These are phyloP conservation scores for Ephialtes manifestator DNA, from an alignment of 2,888 invertebrate genomes.

Conservation along the genomic window DNA sequence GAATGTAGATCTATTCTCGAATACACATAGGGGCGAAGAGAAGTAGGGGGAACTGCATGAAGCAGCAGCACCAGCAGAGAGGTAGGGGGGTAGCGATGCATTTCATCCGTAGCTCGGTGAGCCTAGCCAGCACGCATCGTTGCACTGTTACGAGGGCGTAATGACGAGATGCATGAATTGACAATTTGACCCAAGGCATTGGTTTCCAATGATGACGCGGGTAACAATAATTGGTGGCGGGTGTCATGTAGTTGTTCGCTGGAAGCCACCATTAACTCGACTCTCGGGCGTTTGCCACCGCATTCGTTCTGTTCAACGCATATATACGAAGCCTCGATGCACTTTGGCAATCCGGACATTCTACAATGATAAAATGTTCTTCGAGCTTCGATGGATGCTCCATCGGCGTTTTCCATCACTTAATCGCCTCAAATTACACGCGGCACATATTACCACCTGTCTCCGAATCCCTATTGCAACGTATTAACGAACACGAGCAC, in stretches of 20 bases:
- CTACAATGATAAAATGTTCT: constrained; percentile 46
- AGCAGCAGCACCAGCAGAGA: not conserved
- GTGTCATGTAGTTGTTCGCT: constrained; percentile 61
- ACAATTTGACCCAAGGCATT: constrained; percentile 81
- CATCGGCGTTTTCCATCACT: constrained; percentile 43
- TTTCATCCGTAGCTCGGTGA: constrained; percentile 16
- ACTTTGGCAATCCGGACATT: constrained; percentile 58
- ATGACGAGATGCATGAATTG: constrained; percentile 84
- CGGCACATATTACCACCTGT: not conserved
- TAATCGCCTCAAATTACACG: constrained; percentile 40
- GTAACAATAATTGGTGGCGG: constrained; percentile 74
- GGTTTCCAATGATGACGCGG: constrained; percentile 73
- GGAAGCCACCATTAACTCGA: constrained; percentile 61
- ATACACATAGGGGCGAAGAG: not conserved
- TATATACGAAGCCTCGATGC: constrained; percentile 30
- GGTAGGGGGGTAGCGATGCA: not conserved
- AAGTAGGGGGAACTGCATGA: constrained; percentile 4
- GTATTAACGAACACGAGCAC: not conserved
- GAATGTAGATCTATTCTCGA: constrained; percentile 19
- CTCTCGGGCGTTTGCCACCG: constrained; percentile 34
- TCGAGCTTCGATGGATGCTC: constrained; percentile 11
- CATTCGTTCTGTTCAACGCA: constrained; percentile 49
- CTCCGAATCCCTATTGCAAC: not conserved
- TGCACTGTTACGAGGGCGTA: constrained; percentile 74
- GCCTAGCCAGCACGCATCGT: constrained; percentile 54